Conservation (phyloP, 2,888 invertebrate genomes). For the Esperia sulphurella region DNA sequence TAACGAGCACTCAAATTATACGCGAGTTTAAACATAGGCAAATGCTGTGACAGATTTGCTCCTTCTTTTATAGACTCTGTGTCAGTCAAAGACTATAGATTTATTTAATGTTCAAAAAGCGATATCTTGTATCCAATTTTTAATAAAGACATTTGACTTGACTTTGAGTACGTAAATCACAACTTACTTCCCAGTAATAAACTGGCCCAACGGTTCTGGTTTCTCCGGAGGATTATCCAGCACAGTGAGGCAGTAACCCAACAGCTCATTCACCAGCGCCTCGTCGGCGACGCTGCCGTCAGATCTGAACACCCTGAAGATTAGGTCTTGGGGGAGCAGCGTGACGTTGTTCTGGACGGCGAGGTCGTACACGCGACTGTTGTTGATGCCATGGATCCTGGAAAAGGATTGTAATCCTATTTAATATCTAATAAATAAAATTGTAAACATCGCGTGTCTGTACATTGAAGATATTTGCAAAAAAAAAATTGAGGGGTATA, state of each 20-base stretch:
- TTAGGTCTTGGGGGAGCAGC: slow-evolving; percentile 23
- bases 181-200: slow-evolving; percentile 39
- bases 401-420: background rate
- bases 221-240: slow-evolving; percentile 27
- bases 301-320: slow-evolving; percentile 20
- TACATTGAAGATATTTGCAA: too few species aligned
- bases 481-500: too few species aligned
- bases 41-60: too few species aligned
- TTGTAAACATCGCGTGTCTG: background rate
- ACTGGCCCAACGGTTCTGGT: slow-evolving; percentile 38
- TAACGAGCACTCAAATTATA: too few species aligned
- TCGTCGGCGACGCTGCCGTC: slow-evolving; percentile 22
- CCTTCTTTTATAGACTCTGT: too few species aligned
- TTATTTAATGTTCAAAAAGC: too few species aligned
- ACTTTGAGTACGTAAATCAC: background rate
- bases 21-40: too few species aligned
- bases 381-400: slow-evolving; percentile 57
- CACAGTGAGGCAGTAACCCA: slow-evolving; percentile 22
- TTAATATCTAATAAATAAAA: too few species aligned
- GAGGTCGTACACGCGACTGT: slow-evolving; percentile 31
- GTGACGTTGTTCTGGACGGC: slow-evolving; percentile 29
- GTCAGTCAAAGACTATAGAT: too few species aligned
- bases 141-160: too few species aligned
- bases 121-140: too few species aligned
- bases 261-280: slow-evolving; percentile 29